Base-by-base conservation (phyloP, 2,888 invertebrate species). In the Ferrisia virgata region DNA sequence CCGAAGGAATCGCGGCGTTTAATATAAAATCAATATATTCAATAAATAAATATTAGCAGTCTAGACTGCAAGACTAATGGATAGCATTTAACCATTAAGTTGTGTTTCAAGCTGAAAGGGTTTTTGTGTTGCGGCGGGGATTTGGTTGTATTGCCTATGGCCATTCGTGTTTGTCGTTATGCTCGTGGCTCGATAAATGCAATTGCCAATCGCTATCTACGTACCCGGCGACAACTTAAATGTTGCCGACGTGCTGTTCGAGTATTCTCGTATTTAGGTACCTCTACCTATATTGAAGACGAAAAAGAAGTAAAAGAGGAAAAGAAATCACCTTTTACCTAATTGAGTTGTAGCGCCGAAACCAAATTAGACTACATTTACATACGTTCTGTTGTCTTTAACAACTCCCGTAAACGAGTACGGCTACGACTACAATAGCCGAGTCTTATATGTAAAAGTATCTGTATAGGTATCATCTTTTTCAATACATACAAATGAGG, bases 11-110 rank as follows among this genome's bases (percentile, higher is more conserved):
- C 72, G 72, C 72, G 72, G 72, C 72, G 72, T 82, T 82, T 82
- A 82, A 28, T 82, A 64, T 82, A 82, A 82, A 82, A 82, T 82
- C 82, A 72, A 82, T 72, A 69, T 39, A 82, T 69, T 82, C 69
- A 43, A 82, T 82, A 82, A 82, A 82, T 82, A 82, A 82, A 82
- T 82, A 72, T 82, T 82, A 82, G 82, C 82, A 82, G 82, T 82
- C 82, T 82, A 82, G 82, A 82, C 82, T 82, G 82, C 82, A 69
- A 82, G 82, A 82, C 82, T 82, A 82, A 82, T 82, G 82, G 82
- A 82, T 82, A 69, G 82, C 82, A 72, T 82, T 82, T 82, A 82
- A 82, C 82, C 82, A 82, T 82, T 82, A 82, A 82, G 82, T 82
- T 72, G 43, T 82, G 82, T 72, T 72, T 43, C 64, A 40, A 82